phyloP scores from a whole-genome alignment of 2,797 vertebrate species.

The Natrix natrix region DNA sequence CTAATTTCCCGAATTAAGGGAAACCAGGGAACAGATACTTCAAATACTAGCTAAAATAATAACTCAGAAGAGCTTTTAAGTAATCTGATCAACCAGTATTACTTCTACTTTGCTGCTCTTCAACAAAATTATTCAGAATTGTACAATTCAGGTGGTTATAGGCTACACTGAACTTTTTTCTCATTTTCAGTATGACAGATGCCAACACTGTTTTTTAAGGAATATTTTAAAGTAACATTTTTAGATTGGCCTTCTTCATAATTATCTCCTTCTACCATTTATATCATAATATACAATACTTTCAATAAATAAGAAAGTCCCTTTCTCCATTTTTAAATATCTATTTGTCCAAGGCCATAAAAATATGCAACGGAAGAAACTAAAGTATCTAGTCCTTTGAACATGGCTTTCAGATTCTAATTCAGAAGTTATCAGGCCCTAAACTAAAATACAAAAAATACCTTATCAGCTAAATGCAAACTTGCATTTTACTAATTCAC shows the following conservation, averaged over 20 bases:
- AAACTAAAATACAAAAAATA: neutral
- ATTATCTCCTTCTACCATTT: neutral
- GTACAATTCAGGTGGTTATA: neutral
- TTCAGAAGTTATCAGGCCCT: neutral
- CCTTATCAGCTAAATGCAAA: neutral
- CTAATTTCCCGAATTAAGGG: slow-evolving; percentile 32
- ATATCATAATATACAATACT: neutral
- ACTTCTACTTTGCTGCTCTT: neutral
- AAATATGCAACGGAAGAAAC: neutral
- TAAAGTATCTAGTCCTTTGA: neutral
- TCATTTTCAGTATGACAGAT: neutral
- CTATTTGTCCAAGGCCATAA: neutral
- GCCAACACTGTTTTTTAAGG: neutral
- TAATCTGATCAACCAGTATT: neutral
- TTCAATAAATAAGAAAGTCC: neutral
- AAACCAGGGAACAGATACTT: neutral
- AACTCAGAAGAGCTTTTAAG: neutral
- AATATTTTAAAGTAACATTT: neutral
- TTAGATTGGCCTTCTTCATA: neutral
- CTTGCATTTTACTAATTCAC: neutral
- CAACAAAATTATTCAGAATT: neutral
- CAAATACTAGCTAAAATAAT: neutral
- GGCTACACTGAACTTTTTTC: neutral
- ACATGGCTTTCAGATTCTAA: neutral
- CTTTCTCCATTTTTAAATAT: neutral